phyloP scores from a whole-genome alignment of 2,113 vertebrate species.

The Bufo gargarizans region DNA sequence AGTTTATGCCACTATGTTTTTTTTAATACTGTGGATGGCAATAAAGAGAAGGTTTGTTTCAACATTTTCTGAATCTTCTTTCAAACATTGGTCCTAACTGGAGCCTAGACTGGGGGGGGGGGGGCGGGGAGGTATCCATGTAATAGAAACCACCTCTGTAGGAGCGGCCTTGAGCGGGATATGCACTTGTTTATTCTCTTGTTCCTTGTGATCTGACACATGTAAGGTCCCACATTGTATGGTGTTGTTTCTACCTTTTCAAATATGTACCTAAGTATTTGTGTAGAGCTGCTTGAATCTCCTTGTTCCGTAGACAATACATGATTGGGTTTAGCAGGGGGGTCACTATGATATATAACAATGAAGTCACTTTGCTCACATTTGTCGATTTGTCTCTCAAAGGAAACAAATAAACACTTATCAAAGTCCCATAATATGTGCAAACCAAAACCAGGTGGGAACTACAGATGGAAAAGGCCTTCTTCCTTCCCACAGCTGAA shows the following conservation, averaged over 20 bases:
- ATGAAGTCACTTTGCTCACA: slow-evolving; percentile 27
- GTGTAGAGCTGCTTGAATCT: background rate
- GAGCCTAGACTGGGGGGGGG: too few species aligned
- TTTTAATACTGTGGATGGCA: too few species aligned
- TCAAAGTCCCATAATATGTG: slow-evolving; percentile 44
- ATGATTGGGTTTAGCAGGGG: slow-evolving; percentile 43
- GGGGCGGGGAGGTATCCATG: too few species aligned
- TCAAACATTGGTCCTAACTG: too few species aligned
- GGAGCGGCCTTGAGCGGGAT: too few species aligned
- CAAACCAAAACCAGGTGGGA: slow-evolving; percentile 35
- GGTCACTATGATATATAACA: slow-evolving; percentile 37
- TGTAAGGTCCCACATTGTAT: background rate
- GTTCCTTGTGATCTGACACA: too few species aligned
- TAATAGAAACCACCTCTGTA: too few species aligned
- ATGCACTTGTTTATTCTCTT: too few species aligned
- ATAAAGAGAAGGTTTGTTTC: too few species aligned
- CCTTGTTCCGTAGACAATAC: slow-evolving; percentile 35
- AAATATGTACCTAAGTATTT: background rate
- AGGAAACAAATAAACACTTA: slow-evolving; percentile 41
- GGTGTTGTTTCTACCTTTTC: background rate
- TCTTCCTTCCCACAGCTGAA: slow-evolving; percentile 1
- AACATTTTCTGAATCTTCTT: too few species aligned
- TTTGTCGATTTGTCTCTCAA: background rate
- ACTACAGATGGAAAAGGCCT: slow-evolving; percentile 47
- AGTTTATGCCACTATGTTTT: too few species aligned